Conservation (phyloP, 2,797 vertebrate genomes). For the Acridotheres tristis region DNA sequence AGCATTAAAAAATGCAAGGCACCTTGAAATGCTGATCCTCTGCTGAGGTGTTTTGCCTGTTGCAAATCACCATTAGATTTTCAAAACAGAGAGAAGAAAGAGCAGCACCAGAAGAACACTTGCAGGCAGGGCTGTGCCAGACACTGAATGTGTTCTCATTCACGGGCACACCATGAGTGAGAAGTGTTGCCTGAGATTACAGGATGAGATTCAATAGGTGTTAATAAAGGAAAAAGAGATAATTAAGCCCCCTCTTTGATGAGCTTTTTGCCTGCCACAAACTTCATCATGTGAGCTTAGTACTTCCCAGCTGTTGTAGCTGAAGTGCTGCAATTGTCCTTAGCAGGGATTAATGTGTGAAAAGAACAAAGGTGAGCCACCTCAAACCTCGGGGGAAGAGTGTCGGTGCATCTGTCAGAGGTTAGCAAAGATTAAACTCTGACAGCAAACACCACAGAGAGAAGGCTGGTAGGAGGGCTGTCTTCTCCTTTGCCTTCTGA, state of each 20-base stretch:
- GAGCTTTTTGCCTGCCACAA: background rate
- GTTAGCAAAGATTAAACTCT: background rate
- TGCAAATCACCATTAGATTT: background rate
- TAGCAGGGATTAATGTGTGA: background rate
- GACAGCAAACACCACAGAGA: background rate
- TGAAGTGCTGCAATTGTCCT: background rate
- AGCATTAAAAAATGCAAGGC: background rate
- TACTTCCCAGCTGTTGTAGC: background rate
- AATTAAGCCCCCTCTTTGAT: background rate
- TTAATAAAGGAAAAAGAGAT: background rate
- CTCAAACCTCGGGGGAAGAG: fast-evolving
- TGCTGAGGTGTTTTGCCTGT: background rate
- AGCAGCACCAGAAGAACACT: background rate
- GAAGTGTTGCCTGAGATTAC: background rate
- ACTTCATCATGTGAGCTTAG: background rate
- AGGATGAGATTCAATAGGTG: background rate
- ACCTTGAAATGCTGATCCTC: background rate
- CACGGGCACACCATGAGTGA: background rate
- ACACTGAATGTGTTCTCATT: background rate
- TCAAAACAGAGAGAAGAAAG: background rate
- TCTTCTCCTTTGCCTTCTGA: background rate
- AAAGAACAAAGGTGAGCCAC: background rate
- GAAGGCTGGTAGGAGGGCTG: background rate
- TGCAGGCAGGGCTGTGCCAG: background rate
- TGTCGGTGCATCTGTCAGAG: background rate